A percentile compares a stretch with the other conserved stretches of the same genome.
Evolutionary conservation across 2,888 invertebrate species (phyloP).

Genomic region (Leptodirus hochenwartii): DNA sequence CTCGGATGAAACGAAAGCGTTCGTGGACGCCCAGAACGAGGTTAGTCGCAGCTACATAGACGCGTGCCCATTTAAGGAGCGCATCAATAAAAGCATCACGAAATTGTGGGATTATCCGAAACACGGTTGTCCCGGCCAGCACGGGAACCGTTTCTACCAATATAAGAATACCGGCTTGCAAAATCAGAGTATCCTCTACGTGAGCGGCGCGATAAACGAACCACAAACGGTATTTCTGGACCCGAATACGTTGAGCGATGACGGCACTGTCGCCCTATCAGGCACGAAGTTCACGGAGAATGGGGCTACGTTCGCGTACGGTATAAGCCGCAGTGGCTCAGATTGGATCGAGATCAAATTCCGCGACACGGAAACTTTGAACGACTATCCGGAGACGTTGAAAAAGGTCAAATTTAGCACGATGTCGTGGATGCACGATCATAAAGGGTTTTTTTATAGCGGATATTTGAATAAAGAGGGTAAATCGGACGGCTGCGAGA

Average conservation of each 20-base stretch:
- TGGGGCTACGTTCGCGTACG: slow-evolving; percentile 79
- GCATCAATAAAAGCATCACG: slow-evolving; percentile 62
- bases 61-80: slow-evolving; percentile 50
- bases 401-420: slow-evolving; percentile 83
- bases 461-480: slow-evolving; percentile 68
- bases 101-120: slow-evolving; percentile 95
- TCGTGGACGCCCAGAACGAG: slow-evolving; percentile 79
- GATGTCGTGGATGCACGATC: slow-evolving; percentile 89
- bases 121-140: slow-evolving; percentile 68
- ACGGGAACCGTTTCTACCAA: slow-evolving; percentile 79
- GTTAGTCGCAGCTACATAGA: slow-evolving; percentile 74
- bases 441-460: slow-evolving; percentile 87
- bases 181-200: slow-evolving; percentile 91
- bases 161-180: slow-evolving; percentile 78
- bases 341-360: slow-evolving; percentile 91
- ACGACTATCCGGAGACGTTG: slow-evolving; percentile 72
- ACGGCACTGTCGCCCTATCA: slow-evolving; percentile 73
- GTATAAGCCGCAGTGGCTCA: slow-evolving; percentile 80
- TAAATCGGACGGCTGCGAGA: slow-evolving; percentile 84
- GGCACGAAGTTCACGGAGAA: slow-evolving; percentile 72
- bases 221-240: slow-evolving; percentile 82
- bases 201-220: slow-evolving; percentile 54
- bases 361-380: slow-evolving; percentile 54
- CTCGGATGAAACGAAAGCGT: slow-evolving; percentile 73
- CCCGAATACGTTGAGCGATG: slow-evolving; percentile 79